Base-by-base conservation (phyloP, 2,113 vertebrate species). In the Brachyhypopomus gauderio region DNA sequence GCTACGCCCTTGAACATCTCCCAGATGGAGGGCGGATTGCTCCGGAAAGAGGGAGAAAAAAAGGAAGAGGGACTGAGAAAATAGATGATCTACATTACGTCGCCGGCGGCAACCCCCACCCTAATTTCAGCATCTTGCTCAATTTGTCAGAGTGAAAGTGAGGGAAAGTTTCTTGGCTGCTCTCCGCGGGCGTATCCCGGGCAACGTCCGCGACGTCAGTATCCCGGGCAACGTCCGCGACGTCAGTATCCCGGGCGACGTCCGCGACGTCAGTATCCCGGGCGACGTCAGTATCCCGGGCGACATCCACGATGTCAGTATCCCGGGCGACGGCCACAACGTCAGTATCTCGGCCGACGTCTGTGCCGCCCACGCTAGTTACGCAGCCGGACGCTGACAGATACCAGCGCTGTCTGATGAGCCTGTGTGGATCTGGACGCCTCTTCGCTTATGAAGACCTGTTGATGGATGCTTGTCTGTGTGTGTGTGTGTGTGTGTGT, bases 51-150 rank as follows among this genome's bases (percentile, higher is more conserved):
- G 34, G 66, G 30, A 36, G 20, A 71, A 70, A 72, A 45, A 63
- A 38, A 45, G 17, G 14, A 27, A 79, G 69, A 82, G 71, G 38
- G 66, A 79, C 38, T 48, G 45, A 82, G 73, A 82, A 82, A 84
- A 82, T 84, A 86, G 85, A 77, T 85, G 84, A 85, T 83, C 84
- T 85, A 80, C 72, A 83, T 85, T 82, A 58, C 59, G 75, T 41
- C 64, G 77, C 84, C 77, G 11, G 77, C 59, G 80, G 84, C 77
- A 55, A 36, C 71, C 77, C 71, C 77, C 84, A 83, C 64, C 77
- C 80, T 80, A 78, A 76, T 75, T 79, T 59, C 71, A 64, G 41
- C 0, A n/a, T 14, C 36, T 70, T 20, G 36, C 66, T 70, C 66
- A 41, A 34, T 70, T 70, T 77, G 52, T 55, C 62, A 59, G 60